Evolutionary conservation across 2,797 vertebrate species (phyloP).

Genomic region (Spinibarbus caldwelli): DNA sequence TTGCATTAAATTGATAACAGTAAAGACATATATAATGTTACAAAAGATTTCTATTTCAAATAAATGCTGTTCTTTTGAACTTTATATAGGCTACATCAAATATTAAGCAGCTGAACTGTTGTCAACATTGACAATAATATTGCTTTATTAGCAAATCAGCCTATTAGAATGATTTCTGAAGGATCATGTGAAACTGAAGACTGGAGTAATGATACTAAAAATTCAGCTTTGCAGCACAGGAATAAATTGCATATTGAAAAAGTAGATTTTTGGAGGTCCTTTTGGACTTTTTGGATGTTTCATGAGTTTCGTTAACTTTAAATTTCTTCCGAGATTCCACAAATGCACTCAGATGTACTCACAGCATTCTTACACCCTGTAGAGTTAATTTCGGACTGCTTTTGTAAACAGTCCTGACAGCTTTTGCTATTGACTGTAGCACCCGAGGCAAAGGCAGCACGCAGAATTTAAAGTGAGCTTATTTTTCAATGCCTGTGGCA

Average conservation of each 20-base stretch:
- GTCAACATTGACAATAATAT: too few species aligned
- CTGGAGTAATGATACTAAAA: not conserved
- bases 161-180: not conserved
- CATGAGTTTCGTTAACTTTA: not conserved
- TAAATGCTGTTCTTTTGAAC: not conserved
- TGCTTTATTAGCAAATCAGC: not conserved
- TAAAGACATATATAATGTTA: not conserved
- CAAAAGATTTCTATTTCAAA: not conserved
- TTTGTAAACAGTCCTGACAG: constrained; percentile 25
- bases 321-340: not conserved
- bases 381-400: not conserved
- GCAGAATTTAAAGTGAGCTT: constrained; percentile 3
- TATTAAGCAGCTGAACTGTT: not conserved
- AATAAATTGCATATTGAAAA: not conserved
- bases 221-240: not conserved
- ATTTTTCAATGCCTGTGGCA: not conserved
- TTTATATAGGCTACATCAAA: not conserved
- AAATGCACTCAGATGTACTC: not conserved
- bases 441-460: not conserved
- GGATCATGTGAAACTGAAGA: not conserved
- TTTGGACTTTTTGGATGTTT: not conserved
- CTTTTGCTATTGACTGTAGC: not conserved
- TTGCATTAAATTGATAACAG: not conserved
- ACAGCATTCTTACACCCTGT: not conserved
- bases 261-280: too few species aligned